These are phyloP conservation scores for Lucilia cuprina DNA, from an alignment of 1,140 invertebrate species.

Conservation along the genomic window DNA sequence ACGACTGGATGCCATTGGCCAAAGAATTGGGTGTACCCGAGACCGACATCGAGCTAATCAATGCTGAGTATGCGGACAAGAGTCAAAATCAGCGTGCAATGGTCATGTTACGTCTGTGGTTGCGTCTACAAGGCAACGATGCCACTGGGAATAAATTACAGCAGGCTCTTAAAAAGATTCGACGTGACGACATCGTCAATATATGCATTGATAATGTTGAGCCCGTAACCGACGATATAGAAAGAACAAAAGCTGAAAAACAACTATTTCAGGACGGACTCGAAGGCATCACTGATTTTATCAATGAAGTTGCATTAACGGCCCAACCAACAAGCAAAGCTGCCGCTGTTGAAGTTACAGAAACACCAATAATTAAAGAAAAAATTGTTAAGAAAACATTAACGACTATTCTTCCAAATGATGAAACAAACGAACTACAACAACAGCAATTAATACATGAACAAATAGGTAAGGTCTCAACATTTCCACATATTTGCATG, in stretches of 20 bases:
- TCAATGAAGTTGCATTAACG: not conserved
- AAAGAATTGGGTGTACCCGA: constrained; percentile 82
- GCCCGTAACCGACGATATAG: constrained; percentile 79
- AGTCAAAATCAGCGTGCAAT: constrained; percentile 81
- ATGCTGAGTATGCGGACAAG: constrained; percentile 77
- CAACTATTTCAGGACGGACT: not conserved
- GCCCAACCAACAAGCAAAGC: not conserved
- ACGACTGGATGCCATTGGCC: constrained; percentile 90
- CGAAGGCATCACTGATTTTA: not conserved
- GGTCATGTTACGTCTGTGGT: constrained; percentile 83
- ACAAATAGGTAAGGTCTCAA: not conserved
- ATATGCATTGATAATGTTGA: constrained; percentile 82
- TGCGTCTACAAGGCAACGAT: constrained; percentile 69
- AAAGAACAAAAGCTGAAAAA: constrained; percentile 72
- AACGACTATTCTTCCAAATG: not conserved
- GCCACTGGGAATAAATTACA: constrained; percentile 77
- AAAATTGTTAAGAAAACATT: not conserved
- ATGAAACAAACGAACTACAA: not conserved
- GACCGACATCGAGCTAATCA: constrained; percentile 84
- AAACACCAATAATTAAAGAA: not conserved
- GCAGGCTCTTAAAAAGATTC: constrained; percentile 84
- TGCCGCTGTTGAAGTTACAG: not conserved
- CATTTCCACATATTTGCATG: not conserved
- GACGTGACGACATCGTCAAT: constrained; percentile 80
- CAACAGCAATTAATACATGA: not conserved